phyloP scores from a whole-genome alignment of 92 coral and sea anemone genomes.

The Epizoanthus illoricatus region DNA sequence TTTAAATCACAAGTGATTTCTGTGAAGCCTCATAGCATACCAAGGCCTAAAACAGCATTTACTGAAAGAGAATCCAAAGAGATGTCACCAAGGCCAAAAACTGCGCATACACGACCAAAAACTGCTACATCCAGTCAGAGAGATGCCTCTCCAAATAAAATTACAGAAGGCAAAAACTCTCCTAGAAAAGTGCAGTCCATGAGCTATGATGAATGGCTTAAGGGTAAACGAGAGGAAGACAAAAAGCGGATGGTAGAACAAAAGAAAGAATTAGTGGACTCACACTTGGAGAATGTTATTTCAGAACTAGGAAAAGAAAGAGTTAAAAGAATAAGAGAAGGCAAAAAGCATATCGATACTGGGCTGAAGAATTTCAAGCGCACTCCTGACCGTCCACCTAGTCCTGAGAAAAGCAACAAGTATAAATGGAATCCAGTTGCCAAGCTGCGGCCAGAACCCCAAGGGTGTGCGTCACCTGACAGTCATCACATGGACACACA shows the following conservation, averaged over 20 bases:
- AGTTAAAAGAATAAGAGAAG: slow-evolving; percentile 66
- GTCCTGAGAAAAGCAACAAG: slow-evolving; percentile 28
- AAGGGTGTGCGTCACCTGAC: slow-evolving; percentile 77
- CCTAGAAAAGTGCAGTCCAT: slow-evolving; percentile 62
- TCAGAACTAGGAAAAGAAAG: slow-evolving; percentile 78
- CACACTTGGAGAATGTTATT: slow-evolving; percentile 73
- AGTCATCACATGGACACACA: slow-evolving; percentile 33
- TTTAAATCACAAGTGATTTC: neutral
- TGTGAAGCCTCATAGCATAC: neutral
- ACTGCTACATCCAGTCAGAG: slow-evolving; percentile 38
- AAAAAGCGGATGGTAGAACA: slow-evolving; percentile 58
- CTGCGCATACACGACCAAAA: slow-evolving; percentile 51
- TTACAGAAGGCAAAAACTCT: neutral
- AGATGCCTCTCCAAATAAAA: neutral
- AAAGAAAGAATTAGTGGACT: slow-evolving; percentile 73
- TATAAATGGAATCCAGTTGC: slow-evolving; percentile 59
- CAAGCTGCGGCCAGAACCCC: slow-evolving; percentile 78
- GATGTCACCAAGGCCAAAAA: slow-evolving; percentile 29
- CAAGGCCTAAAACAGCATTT: neutral
- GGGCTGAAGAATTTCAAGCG: slow-evolving; percentile 58
- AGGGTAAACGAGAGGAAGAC: slow-evolving; percentile 67
- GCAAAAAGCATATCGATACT: slow-evolving; percentile 75
- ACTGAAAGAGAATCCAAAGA: slow-evolving; percentile 2
- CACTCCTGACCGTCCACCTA: slow-evolving; percentile 20
- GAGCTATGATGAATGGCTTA: slow-evolving; percentile 83